phyloP scores from a whole-genome alignment of 2,888 invertebrate genomes.

The Drosophila monieri region DNA sequence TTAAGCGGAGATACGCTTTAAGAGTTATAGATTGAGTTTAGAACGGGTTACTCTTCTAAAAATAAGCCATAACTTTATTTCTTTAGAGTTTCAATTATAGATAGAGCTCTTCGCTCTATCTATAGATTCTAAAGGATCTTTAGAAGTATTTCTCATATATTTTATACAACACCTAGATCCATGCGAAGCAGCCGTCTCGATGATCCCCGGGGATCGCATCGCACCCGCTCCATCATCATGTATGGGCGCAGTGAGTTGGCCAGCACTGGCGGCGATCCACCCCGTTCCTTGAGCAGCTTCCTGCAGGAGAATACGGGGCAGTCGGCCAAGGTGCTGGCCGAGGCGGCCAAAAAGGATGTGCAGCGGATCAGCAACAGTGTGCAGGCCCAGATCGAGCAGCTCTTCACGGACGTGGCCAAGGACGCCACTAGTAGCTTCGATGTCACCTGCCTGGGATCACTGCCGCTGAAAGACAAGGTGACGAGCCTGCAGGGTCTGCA shows the following conservation, averaged over 20 bases:
- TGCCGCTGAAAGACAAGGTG: conserved; percentile 91
- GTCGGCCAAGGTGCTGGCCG: conserved; percentile 68
- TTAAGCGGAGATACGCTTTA: neutral
- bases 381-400: conserved; percentile 93
- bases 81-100: neutral
- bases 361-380: conserved; percentile 88
- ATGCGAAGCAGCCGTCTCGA: conserved; percentile 82
- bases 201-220: conserved; percentile 83
- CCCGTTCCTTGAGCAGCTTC: conserved; percentile 79
- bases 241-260: conserved; percentile 84
- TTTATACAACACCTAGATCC: conserved; percentile 68
- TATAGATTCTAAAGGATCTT: no score
- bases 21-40: neutral
- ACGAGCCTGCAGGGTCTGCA: conserved; percentile 93
- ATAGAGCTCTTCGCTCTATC: no score
- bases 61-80: neutral
- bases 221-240: conserved; percentile 84
- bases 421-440: conserved; percentile 87
- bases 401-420: conserved; percentile 91
- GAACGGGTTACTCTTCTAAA: neutral
- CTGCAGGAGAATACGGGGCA: conserved; percentile 72
- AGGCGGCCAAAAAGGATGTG: conserved; percentile 81
- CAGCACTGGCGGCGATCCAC: conserved; percentile 78
- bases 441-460: conserved; percentile 93
- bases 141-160: no score